A percentile compares a stretch with the other conserved stretches of the same genome.
Conservation (phyloP, 2,797 vertebrate genomes). For the Takifugu rubripes region DNA sequence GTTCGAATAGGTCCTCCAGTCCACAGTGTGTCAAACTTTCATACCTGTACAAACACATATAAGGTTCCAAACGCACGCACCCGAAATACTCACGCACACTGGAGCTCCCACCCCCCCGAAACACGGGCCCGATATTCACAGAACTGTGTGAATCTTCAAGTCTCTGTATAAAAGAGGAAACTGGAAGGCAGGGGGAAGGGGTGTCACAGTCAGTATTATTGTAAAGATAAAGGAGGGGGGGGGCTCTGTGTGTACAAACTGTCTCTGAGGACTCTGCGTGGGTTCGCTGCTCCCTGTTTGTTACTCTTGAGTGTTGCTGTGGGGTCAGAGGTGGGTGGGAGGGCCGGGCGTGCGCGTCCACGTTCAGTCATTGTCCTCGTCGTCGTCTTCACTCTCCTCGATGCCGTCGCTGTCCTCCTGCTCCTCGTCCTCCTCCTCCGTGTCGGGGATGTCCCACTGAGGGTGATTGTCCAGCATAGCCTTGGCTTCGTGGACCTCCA, state of each 20-base stretch:
- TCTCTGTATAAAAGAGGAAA: conserved; percentile 62
- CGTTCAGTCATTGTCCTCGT: conserved; percentile 89
- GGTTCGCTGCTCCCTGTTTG: conserved; percentile 29
- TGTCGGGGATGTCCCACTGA: conserved; percentile 94
- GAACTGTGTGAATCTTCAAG: conserved; percentile 55
- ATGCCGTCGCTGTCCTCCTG: conserved; percentile 98
- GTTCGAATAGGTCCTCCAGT: conserved; percentile 61
- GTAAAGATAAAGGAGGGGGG: conserved; percentile 33
- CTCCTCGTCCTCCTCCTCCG: conserved; percentile 97
- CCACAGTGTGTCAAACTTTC: conserved; percentile 62
- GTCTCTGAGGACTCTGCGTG: conserved; percentile 35
- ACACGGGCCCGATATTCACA: conserved; percentile 4
- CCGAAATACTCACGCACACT: conserved; percentile 10
- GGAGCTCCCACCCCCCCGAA: conserved; percentile 2
- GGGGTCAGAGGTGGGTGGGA: conserved; percentile 42
- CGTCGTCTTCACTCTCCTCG: conserved; percentile 97
- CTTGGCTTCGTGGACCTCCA: conserved; percentile 98
- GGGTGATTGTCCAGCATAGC: conserved; percentile 97
- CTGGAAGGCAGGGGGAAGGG: conserved; percentile 3
- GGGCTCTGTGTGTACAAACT: conserved; percentile 52
- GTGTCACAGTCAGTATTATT: conserved; percentile 48
- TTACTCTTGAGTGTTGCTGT: conserved; percentile 29
- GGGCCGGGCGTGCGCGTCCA: conserved; percentile 1
- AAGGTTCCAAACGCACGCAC: conserved; percentile 44
- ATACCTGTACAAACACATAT: conserved; percentile 65